Base-by-base conservation (phyloP, 2,797 vertebrate species). In the Aldrovandia affinis region DNA sequence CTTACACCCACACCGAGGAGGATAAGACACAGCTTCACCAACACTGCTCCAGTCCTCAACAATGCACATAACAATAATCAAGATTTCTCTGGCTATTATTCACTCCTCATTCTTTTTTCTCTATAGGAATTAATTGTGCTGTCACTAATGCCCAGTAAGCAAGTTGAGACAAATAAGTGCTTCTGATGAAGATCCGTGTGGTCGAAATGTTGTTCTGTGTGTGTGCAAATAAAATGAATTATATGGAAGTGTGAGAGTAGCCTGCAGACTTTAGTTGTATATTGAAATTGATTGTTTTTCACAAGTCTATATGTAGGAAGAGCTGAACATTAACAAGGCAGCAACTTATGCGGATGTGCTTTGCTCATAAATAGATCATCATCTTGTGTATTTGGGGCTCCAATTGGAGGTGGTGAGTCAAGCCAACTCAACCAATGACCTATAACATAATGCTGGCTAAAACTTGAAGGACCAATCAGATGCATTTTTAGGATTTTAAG, bases 71-170 rank as follows among this genome's bases (percentile, higher is more conserved):
- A 73, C 59, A 82, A 61, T n/a, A n/a, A n/a, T n/a, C n/a, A n/a
- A n/a, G 55, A 84, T 82, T 78, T 55, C 83, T 87, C 50, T 84
- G 83, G 82, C 15, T 75, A 83, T 73, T n/a, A 84, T 85, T 73
- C 70, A 70, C 88, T 81, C 50, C 83, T 55, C 70, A 88, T 80
- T 88, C 82, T 3, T 88, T 89, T 77, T 25, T 42, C 57, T n/a
- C 59, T 80, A 57, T n/a, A 33, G 5, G 20, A 55, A 33, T 55
- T 8, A 52, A 30, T 33, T n/a, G n/a, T 36, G 47, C 47, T 1
- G 20, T 28, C n/a, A 33, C 55, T 30, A 54, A 44, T 61, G 59
- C 3, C 36, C 63, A 68, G 80, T 80, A 7, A 54, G 20, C 61
- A 55, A 63, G 57, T 20, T 15, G 7, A 59, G 57, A 25, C 18